A percentile compares a stretch with the other conserved stretches of the same genome.
phyloP scores from a whole-genome alignment of 2,888 invertebrate genomes.

The Mesorhabditis sp. region DNA sequence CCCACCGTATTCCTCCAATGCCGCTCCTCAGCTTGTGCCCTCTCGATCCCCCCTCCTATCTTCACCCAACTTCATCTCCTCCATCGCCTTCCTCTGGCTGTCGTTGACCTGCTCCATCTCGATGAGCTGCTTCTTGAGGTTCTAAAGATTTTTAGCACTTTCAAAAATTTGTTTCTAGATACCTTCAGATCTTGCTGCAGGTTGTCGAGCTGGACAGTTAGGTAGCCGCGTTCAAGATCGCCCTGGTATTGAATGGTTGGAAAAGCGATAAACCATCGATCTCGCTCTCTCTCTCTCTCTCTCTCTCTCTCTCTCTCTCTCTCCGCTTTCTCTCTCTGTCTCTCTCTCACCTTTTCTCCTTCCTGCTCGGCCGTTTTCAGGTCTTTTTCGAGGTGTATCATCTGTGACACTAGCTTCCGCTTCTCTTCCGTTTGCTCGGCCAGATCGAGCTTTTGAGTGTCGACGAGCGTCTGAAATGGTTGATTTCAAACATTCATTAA shows the following conservation, averaged over 20 bases:
- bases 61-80: conserved; percentile 17
- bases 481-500: not conserved
- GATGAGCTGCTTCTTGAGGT: conserved; percentile 16
- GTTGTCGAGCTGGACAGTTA: not conserved
- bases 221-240: not conserved
- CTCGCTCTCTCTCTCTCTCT: conserved; percentile 12
- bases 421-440: conserved; percentile 16
- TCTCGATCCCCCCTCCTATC: conserved; percentile 26
- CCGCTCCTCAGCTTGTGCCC: conserved; percentile 24
- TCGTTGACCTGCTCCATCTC: conserved; percentile 21
- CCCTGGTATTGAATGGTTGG: not conserved
- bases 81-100: conserved; percentile 19
- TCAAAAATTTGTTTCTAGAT: not conserved
- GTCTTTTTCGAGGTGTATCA: conserved; percentile 16
- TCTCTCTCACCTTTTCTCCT: conserved; percentile 10
- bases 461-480: conserved; percentile 20
- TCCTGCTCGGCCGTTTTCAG: conserved; percentile 16
- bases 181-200: not conserved
- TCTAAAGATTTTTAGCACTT: conserved; percentile 7
- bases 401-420: conserved; percentile 10
- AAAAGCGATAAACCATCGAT: conserved; percentile 10
- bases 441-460: conserved; percentile 15
- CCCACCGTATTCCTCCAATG: conserved; percentile 31
- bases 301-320: not conserved
- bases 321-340: not conserved